phyloP scores from a whole-genome alignment of 2,113 vertebrate species.

The Baryphthengus martii region DNA sequence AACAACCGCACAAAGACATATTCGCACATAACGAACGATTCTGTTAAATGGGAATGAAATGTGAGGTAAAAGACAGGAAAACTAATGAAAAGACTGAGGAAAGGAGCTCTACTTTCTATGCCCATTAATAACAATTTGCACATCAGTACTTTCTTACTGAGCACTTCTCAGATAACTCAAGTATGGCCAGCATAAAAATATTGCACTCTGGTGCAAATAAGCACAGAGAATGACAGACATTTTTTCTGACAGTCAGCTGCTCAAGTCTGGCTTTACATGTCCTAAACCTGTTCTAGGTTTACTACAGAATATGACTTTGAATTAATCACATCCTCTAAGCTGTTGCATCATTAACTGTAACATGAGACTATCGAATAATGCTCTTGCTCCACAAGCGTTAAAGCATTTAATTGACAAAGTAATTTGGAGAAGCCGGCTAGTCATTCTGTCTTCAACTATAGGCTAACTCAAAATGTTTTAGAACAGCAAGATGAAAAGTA shows the following conservation, averaged over 20 bases:
- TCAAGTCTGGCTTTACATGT: background rate
- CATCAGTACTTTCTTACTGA: background rate
- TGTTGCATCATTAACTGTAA: background rate
- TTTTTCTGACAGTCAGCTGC: background rate
- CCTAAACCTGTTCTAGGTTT: background rate
- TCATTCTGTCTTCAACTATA: background rate
- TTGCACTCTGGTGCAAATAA: background rate
- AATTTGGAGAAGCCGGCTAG: background rate
- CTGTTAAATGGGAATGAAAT: rapidly evolving
- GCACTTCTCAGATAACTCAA: background rate
- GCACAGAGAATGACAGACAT: background rate
- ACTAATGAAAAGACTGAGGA: background rate
- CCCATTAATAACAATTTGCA: background rate
- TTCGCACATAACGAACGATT: rapidly evolving
- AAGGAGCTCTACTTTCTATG: background rate
- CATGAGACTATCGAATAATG: background rate
- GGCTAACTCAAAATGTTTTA: background rate
- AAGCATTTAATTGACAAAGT: background rate
- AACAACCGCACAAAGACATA: background rate
- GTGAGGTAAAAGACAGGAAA: background rate
- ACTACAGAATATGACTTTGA: background rate
- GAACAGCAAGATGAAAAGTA: background rate
- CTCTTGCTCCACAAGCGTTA: background rate
- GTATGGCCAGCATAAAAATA: background rate
- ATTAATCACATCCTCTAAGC: background rate